phyloP scores from a whole-genome alignment of 2,113 vertebrate species.

The Manacus vitellinus region DNA sequence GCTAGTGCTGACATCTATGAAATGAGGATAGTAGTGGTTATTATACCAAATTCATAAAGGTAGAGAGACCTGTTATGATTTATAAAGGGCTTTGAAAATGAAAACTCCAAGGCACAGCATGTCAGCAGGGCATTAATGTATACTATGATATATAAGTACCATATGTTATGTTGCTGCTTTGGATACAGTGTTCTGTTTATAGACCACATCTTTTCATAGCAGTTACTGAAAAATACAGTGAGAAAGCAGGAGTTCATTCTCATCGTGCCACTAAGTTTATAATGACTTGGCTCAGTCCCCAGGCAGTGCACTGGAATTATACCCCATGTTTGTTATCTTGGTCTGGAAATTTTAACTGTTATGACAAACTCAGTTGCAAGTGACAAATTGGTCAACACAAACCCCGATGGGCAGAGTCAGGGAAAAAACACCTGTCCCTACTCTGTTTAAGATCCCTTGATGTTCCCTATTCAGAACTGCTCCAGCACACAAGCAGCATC shows the following conservation, averaged over 20 bases:
- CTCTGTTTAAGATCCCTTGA: neutral
- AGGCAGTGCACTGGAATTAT: conserved; percentile 13
- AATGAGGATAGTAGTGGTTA: neutral
- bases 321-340: neutral
- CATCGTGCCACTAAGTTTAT: conserved; percentile 13
- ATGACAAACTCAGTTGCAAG: neutral
- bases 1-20: neutral
- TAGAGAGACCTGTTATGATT: neutral
- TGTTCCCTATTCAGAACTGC: neutral
- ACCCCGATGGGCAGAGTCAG: rapidly evolving
- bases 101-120: neutral
- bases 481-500: neutral
- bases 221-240: conserved; percentile 46
- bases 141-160: conserved; percentile 46
- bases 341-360: conserved; percentile 33
- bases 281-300: neutral
- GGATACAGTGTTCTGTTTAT: conserved; percentile 59
- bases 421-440: neutral
- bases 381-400: neutral
- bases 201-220: conserved; percentile 45
- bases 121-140: conserved; percentile 15
- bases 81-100: neutral
- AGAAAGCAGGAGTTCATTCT: conserved; percentile 50
- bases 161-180: conserved; percentile 56
- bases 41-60: neutral